Evolutionary conservation across 2,888 invertebrate genomes (phyloP), one percentile per base, ranked within the genome.

Genomic region (Coelopa pilipes): DNA sequence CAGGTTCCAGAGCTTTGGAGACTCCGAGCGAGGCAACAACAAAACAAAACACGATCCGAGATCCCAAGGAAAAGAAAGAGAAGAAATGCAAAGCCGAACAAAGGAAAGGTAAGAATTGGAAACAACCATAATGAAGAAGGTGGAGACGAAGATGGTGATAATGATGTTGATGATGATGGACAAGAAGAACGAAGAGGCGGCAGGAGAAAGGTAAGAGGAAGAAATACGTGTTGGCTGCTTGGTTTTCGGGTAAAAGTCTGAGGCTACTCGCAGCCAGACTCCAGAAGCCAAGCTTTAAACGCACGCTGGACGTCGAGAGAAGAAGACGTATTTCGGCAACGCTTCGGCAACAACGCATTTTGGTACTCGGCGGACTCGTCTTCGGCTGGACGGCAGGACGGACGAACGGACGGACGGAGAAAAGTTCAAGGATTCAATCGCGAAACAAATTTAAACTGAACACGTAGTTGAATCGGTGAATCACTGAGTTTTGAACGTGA

Each of bases 211-310:
- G 2, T 15, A 53, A 53, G 53, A 53, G 10, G 34, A 53, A 53
- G 53, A 53, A 53, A n/a, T 53, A 11, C 10, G 10, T 77, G 72
- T 73, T 75, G 73, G 50, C 55, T 59, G 77, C 80, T 79, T 80
- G 77, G 81, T 79, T 79, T 78, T 81, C 73, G 75, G 80, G 81
- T 80, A 80, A 82, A 82, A 82, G 80, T 80, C 78, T 79, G 74
- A 80, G 78, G 80, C 77, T 69, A 80, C 78, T 77, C 81, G 77
- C 70, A 63, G 70, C 72, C 66, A 74, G 45, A 69, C 65, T 74
- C 59, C 75, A 76, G 76, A 75, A 79, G 73, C 68, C 74, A 15
- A 72, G 75, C 77, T 80, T 83, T 78, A 83, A 83, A 82, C 76
- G 79, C 76, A 72, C 76, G 76, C 77, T 78, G 79, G 78, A 81